Percentiles rank a stretch among this genome's conserved stretches.
These are phyloP conservation scores for Eustalomyia histrio DNA, from an alignment of 2,888 invertebrate species.

Conservation along the genomic window DNA sequence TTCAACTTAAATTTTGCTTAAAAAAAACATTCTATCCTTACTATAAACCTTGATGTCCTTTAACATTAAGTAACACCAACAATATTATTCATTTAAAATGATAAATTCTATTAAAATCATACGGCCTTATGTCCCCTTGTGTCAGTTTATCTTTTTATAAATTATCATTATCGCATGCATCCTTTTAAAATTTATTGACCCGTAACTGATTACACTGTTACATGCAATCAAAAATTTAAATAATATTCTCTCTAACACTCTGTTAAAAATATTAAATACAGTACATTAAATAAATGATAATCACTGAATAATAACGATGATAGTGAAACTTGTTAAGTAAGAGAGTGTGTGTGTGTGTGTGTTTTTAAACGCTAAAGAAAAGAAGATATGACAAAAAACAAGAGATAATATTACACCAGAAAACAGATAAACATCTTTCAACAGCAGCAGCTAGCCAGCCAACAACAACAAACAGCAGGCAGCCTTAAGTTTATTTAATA, in stretches of 20 bases:
- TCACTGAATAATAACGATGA: conserved; percentile 40
- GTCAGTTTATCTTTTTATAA: conserved; percentile 6
- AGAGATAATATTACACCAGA: neutral
- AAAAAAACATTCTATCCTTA: no score
- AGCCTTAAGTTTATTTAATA: conserved; percentile 28
- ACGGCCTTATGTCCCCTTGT: no score
- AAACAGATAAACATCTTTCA: neutral
- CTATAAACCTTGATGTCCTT: no score
- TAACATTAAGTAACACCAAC: no score
- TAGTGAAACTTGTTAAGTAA: neutral
- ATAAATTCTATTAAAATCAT: no score
- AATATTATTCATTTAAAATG: no score
- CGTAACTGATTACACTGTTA: conserved; percentile 42
- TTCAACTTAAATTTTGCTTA: no score
- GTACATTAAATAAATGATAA: conserved; percentile 29
- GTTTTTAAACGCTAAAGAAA: neutral
- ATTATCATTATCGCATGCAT: neutral
- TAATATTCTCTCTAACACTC: conserved; percentile 31
- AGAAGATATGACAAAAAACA: neutral
- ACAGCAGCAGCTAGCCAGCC: conserved; percentile 7
- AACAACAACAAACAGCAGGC: neutral
- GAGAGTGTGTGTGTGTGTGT: no score
- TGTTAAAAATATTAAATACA: neutral
- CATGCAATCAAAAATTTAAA: conserved; percentile 32
- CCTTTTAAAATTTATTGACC: conserved; percentile 31